phyloP scores from a whole-genome alignment of 1,140 invertebrate species.

The Telenomus remus region DNA sequence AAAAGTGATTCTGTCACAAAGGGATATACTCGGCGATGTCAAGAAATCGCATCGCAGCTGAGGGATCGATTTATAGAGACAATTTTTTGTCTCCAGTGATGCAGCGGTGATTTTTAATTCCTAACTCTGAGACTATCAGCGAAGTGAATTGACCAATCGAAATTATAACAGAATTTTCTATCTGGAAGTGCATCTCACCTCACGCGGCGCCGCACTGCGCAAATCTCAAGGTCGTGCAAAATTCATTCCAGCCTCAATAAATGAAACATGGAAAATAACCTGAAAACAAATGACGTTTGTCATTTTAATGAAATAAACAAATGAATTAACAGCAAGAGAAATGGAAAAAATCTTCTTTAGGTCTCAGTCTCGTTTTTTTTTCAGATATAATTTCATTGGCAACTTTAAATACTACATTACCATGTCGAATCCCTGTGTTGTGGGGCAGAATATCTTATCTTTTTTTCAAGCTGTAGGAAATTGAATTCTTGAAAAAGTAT shows the following conservation, averaged over 20 bases:
- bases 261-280: no score
- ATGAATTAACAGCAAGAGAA: no score
- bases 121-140: conserved; percentile 26
- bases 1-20: not conserved
- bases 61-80: conserved; percentile 35
- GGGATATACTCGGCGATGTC: not conserved
- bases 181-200: conserved; percentile 23
- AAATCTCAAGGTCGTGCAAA: conserved; percentile 47
- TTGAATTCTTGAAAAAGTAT: conserved; percentile 3
- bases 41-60: conserved; percentile 24
- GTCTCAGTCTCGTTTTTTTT: no score
- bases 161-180: conserved; percentile 54
- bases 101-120: conserved; percentile 44
- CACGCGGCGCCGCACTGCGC: conserved; percentile 41
- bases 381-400: not conserved
- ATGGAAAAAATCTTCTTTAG: no score
- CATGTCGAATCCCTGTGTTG: not conserved
- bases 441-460: not conserved
- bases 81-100: conserved; percentile 32
- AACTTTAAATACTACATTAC: not conserved
- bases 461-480: conserved; percentile 3
- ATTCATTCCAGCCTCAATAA: conserved; percentile 50
- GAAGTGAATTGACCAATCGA: conserved; percentile 44
- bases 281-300: no score
- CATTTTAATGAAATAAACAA: no score